phyloP scores from a whole-genome alignment of 2,797 vertebrate genomes.

The Danio tinwini region DNA sequence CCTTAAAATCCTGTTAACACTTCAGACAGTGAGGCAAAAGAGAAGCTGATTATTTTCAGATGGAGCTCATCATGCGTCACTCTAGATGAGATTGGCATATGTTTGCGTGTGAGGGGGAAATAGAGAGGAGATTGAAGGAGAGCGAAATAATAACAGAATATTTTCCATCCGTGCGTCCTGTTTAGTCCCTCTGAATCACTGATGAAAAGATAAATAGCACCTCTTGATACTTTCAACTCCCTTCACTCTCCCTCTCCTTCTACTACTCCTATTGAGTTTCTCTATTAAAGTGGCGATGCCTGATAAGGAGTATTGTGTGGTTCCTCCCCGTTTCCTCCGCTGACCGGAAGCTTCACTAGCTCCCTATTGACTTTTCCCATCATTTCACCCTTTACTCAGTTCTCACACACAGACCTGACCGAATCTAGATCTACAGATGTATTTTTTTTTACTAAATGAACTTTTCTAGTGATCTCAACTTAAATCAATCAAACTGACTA shows the following conservation, averaged over 20 bases:
- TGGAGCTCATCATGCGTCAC: slow-evolving; percentile 58
- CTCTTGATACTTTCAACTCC: slow-evolving; percentile 39
- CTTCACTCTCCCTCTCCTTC: slow-evolving; percentile 31
- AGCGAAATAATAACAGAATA: slow-evolving; percentile 46
- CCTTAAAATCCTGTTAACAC: slow-evolving; percentile 49
- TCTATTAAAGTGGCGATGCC: slow-evolving; percentile 40
- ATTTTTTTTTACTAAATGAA: too few species aligned
- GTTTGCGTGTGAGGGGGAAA: slow-evolving; percentile 29
- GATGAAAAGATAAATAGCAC: slow-evolving; percentile 51
- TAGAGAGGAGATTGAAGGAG: background rate
- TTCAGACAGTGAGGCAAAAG: slow-evolving; percentile 40
- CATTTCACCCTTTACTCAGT: background rate
- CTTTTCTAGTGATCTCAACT: too few species aligned
- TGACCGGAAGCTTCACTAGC: slow-evolving; percentile 36
- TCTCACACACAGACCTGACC: slow-evolving; percentile 2
- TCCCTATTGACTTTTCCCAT: slow-evolving; percentile 2
- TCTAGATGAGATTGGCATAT: slow-evolving; percentile 36
- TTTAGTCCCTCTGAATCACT: slow-evolving; percentile 54
- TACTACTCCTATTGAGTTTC: slow-evolving; percentile 43
- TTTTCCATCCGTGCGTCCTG: slow-evolving; percentile 56
- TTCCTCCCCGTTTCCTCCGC: slow-evolving; percentile 45
- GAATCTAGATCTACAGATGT: too few species aligned
- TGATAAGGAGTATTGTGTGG: slow-evolving; percentile 56
- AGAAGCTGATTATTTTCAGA: slow-evolving; percentile 60
- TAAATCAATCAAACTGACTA: too few species aligned